Conservation (phyloP, 1,140 invertebrate genomes). For the Solenopsis invicta region DNA sequence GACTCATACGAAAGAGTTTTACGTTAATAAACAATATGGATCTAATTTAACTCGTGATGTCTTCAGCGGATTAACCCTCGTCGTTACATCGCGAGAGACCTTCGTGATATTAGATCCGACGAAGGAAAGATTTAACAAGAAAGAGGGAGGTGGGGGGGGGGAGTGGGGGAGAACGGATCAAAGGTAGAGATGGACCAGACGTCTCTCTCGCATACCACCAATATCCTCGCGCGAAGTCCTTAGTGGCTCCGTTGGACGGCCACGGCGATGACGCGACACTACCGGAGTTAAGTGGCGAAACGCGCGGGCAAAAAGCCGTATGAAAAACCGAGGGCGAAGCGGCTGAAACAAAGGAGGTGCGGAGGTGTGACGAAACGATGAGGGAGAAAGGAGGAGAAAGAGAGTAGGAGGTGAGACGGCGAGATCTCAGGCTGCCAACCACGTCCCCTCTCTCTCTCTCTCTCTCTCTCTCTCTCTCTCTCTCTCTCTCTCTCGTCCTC, state of each 20-base stretch:
- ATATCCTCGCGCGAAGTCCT: slow-evolving; percentile 71
- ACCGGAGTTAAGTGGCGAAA: slow-evolving; percentile 86
- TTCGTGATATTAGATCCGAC: slow-evolving; percentile 33
- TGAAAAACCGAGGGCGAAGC: slow-evolving; percentile 82
- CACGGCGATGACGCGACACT: slow-evolving; percentile 85
- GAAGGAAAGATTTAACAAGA: slow-evolving; percentile 19
- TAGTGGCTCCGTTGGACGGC: slow-evolving; percentile 71
- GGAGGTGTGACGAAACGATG: slow-evolving; percentile 84
- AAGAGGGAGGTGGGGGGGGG: slow-evolving; percentile 64
- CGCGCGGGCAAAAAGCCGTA: slow-evolving; percentile 82
- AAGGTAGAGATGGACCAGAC: slow-evolving; percentile 53
- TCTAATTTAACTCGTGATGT: slow-evolving; percentile 34
- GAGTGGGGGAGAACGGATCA: slow-evolving; percentile 55
- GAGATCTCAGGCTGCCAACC: slow-evolving; percentile 17
- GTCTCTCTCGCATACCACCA: slow-evolving; percentile 73
- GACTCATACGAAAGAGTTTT: background rate
- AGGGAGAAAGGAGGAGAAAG: slow-evolving; percentile 34
- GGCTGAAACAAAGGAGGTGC: slow-evolving; percentile 84
- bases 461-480: background rate
- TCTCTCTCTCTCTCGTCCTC: background rate
- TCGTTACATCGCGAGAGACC: background rate
- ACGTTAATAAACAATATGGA: background rate
- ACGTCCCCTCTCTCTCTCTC: background rate
- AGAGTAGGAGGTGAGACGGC: slow-evolving; percentile 10
- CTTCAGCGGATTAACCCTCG: slow-evolving; percentile 5